These are phyloP conservation scores for Calcarius ornatus DNA, from an alignment of 2,113 vertebrate species.

Conservation along the genomic window DNA sequence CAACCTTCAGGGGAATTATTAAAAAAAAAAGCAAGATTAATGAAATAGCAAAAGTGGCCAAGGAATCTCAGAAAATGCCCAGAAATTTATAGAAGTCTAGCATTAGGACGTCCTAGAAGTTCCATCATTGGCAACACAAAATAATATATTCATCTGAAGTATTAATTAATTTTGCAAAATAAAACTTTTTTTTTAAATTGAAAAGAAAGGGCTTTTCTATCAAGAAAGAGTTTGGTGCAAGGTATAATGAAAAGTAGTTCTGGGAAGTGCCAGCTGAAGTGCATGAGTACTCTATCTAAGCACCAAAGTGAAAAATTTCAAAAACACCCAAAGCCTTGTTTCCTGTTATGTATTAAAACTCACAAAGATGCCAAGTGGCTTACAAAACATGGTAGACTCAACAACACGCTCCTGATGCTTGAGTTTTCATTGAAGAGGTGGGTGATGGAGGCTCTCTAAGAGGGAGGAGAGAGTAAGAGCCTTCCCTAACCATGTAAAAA, in stretches of 20 bases:
- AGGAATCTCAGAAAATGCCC: not conserved
- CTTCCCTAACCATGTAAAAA: not conserved
- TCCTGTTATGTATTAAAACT: not conserved
- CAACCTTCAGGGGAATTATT: not conserved
- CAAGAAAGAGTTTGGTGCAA: not conserved
- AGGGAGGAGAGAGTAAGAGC: not conserved
- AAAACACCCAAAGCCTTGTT: not conserved
- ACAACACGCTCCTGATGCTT: not conserved
- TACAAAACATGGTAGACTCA: not conserved
- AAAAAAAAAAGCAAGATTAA: not conserved
- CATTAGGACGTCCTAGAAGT: not conserved
- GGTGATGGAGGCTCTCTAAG: not conserved
- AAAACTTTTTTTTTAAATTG: not conserved
- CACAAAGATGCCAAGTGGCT: not conserved
- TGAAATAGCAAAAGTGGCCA: not conserved
- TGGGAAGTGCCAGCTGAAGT: not conserved
- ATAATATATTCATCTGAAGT: not conserved
- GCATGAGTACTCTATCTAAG: not conserved
- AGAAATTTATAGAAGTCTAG: not conserved
- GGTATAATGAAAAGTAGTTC: not conserved
- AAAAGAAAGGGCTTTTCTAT: not conserved
- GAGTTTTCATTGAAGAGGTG: not conserved
- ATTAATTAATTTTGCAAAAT: not conserved
- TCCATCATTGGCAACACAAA: not conserved
- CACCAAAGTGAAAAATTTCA: not conserved